phyloP scores from a whole-genome alignment of 2,113 vertebrate genomes.

The Physeter macrocephalus region DNA sequence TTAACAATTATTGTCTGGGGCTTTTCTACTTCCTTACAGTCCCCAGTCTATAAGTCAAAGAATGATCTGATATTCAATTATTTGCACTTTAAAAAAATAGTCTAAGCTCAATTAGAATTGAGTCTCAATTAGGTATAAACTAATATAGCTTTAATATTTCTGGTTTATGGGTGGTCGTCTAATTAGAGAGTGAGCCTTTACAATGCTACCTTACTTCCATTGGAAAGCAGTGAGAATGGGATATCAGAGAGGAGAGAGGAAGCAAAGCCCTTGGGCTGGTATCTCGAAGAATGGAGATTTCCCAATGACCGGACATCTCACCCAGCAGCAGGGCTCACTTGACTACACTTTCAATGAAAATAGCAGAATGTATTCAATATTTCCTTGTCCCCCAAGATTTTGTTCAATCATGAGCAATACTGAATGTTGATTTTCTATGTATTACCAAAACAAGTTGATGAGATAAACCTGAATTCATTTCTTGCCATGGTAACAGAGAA shows the following conservation, averaged over 20 bases:
- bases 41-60: background rate
- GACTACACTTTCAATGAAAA: background rate
- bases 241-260: background rate
- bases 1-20: background rate
- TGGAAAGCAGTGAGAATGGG: background rate
- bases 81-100: background rate
- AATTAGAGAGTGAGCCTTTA: background rate
- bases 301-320: background rate
- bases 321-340: fast-evolving
- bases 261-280: too few relatives aligned
- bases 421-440: background rate
- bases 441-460: background rate
- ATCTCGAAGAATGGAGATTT: background rate
- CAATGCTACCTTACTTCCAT: background rate
- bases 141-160: background rate
- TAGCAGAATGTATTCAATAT: background rate
- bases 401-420: background rate
- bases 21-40: background rate
- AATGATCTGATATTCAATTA: background rate
- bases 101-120: background rate
- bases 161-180: background rate
- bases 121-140: background rate
- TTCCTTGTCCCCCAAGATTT: background rate
- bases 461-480: background rate
- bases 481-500: fast-evolving